Conservation (phyloP, 2,113 vertebrate species). For the Tenebrosternarchus preto region DNA sequence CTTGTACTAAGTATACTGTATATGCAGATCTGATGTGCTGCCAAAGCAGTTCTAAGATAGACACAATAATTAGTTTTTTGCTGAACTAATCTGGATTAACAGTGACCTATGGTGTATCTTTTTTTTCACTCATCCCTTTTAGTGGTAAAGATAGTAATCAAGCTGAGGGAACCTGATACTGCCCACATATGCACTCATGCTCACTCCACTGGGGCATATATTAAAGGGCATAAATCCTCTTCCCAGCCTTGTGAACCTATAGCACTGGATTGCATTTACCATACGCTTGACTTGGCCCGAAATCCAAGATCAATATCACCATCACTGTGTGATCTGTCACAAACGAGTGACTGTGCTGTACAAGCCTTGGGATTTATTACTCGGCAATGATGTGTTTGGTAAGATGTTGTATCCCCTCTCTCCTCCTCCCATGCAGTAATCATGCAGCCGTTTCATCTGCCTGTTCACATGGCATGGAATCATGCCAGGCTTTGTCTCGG, state of each 20-base stretch:
- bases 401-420: not conserved
- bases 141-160: constrained; percentile 6
- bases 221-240: constrained; percentile 8
- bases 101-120: not conserved
- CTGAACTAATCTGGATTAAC: not conserved
- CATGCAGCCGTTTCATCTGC: not conserved
- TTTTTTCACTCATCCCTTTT: not conserved
- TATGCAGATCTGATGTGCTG: not conserved
- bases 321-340: not conserved
- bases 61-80: not conserved
- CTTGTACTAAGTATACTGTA: no score
- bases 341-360: not conserved
- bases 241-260: not conserved
- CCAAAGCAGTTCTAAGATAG: no score
- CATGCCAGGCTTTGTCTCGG: not conserved
- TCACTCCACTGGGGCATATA: constrained; percentile 1
- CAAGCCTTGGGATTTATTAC: not conserved
- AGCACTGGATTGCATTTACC: constrained; percentile 15
- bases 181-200: not conserved
- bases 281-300: not conserved
- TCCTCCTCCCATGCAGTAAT: not conserved
- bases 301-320: constrained; percentile 5
- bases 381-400: not conserved
- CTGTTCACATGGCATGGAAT: not conserved
- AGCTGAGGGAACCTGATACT: not conserved